Conservation (phyloP, 1,140 invertebrate genomes). For the Heliconius nattereri region DNA sequence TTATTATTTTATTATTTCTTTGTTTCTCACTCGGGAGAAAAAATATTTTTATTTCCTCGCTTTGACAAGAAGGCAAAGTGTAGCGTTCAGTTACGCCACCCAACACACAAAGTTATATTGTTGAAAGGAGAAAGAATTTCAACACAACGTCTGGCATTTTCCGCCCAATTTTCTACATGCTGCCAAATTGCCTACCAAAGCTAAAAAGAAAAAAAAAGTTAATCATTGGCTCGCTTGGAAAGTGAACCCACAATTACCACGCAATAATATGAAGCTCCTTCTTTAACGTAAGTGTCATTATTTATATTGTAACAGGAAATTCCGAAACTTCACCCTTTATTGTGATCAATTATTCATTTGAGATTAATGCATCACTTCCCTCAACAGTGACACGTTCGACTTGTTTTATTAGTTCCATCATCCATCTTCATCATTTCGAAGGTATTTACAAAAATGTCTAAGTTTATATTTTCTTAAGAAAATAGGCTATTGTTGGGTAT, state of each 20-base stretch:
- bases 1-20: neutral
- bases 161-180: neutral
- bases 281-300: neutral
- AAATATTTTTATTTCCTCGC: neutral
- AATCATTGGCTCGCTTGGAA: too few relatives aligned
- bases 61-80: neutral
- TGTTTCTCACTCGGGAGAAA: neutral
- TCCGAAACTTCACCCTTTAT: slow-evolving; percentile 6
- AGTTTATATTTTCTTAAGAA: neutral
- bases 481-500: neutral
- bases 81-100: neutral
- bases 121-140: neutral
- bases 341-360: slow-evolving; percentile 25
- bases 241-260: too few relatives aligned
- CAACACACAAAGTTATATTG: neutral
- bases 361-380: slow-evolving; percentile 19
- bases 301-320: slow-evolving; percentile 1
- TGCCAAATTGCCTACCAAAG: too few relatives aligned
- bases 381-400: slow-evolving; percentile 10
- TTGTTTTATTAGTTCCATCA: neutral
- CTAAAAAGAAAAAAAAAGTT: too few relatives aligned
- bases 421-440: neutral
- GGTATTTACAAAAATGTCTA: neutral
- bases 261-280: neutral
- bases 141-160: neutral